Conservation (phyloP, 2,113 vertebrate genomes). For the Turdus rufiventris region DNA sequence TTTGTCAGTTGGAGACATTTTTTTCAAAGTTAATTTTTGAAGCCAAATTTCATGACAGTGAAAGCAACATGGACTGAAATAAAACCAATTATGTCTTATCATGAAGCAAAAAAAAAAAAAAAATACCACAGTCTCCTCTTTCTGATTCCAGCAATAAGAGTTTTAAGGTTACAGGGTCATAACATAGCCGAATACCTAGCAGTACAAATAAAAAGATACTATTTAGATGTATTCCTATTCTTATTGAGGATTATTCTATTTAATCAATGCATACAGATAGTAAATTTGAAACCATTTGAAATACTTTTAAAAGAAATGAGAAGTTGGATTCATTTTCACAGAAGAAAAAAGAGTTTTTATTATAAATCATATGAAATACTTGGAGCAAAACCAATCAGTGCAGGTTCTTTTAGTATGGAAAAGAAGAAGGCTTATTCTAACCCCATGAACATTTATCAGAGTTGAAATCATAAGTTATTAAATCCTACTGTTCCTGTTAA, state of each 20-base stretch:
- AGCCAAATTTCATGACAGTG: background rate
- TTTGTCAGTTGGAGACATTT: background rate
- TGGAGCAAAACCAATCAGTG: background rate
- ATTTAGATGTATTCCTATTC: background rate
- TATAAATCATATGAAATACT: background rate
- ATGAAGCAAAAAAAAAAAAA: constrained; percentile 1
- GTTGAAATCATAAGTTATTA: background rate
- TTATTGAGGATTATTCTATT: background rate
- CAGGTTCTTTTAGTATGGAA: background rate
- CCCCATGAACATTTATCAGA: background rate
- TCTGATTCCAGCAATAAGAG: background rate
- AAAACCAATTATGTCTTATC: background rate
- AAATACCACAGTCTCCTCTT: background rate
- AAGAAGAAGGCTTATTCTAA: background rate
- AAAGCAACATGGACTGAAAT: background rate
- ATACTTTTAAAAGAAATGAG: background rate
- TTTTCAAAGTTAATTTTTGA: background rate
- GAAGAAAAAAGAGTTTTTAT: background rate
- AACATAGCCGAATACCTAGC: background rate
- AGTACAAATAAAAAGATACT: background rate
- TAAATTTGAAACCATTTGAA: background rate
- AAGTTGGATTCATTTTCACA: background rate
- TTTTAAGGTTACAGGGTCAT: background rate
- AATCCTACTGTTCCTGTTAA: background rate
- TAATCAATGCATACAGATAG: background rate